Evolutionary conservation across 1,140 invertebrate genomes (phyloP).

Genomic region (Caenorhabditis latens): DNA sequence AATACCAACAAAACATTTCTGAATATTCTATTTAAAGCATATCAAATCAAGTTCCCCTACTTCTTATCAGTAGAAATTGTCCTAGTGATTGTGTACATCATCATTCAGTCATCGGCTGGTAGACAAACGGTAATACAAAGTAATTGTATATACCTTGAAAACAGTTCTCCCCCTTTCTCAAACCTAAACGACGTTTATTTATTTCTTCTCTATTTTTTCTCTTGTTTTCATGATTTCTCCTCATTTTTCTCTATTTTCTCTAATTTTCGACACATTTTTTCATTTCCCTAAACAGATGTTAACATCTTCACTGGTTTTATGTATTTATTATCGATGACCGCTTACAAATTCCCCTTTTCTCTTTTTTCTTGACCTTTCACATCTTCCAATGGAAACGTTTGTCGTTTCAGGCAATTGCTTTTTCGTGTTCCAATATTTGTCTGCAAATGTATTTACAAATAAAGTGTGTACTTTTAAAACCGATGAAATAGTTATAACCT

Average conservation of each 20-base stretch:
- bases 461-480: conserved; percentile 15
- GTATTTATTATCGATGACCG: conserved; percentile 44
- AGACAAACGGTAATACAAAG: not conserved
- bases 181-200: conserved; percentile 1
- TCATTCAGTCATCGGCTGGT: conserved; percentile 9
- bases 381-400: conserved; percentile 13
- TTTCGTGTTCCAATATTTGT: conserved; percentile 39
- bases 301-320: conserved; percentile 27
- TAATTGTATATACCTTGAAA: not conserved
- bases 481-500: not conserved
- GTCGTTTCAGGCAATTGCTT: conserved; percentile 38
- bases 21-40: not conserved
- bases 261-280: not conserved
- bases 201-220: not conserved
- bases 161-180: not conserved
- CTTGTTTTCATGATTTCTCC: not conserved
- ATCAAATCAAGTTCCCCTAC: not conserved
- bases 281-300: not conserved
- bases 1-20: not conserved
- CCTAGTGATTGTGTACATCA: conserved; percentile 27
- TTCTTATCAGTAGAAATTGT: not conserved
- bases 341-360: not conserved
- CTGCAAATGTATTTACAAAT: conserved; percentile 51
- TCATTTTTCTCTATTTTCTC: too few species aligned
- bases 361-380: conserved; percentile 21